These are phyloP conservation scores for Bos javanicus DNA, from an alignment of 2,113 vertebrate species.

Conservation along the genomic window DNA sequence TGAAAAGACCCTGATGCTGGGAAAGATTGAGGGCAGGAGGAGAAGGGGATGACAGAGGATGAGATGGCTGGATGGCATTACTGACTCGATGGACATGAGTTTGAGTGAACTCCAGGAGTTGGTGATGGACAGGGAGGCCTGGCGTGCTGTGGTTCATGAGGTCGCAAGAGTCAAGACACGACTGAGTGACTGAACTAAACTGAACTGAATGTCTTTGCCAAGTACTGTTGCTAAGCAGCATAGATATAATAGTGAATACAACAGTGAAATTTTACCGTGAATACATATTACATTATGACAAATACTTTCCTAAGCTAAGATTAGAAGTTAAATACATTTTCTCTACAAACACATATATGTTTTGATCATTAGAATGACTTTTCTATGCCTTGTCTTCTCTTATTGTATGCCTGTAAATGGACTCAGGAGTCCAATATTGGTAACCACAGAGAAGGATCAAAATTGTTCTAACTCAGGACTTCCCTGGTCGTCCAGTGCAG, in stretches of 20 bases:
- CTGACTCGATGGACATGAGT: neutral
- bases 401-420: neutral
- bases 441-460: neutral
- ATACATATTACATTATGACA: neutral
- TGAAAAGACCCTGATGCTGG: too few relatives aligned
- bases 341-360: neutral
- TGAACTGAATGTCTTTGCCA: neutral
- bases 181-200: neutral
- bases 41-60: too few relatives aligned
- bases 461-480: neutral
- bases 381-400: neutral
- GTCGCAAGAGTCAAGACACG: rapidly evolving
- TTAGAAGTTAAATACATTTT: neutral
- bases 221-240: neutral
- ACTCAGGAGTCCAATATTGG: neutral
- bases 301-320: neutral
- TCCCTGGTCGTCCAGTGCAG: neutral
- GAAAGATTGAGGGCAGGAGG: too few relatives aligned
- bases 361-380: neutral
- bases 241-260: neutral
- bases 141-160: neutral
- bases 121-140: neutral
- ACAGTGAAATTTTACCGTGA: neutral
- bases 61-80: neutral
- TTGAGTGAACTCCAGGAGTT: neutral